A percentile compares a stretch with the other conserved stretches of the same genome.
Conservation (phyloP, 2,113 vertebrate genomes). For the Amphiprion ocellaris region DNA sequence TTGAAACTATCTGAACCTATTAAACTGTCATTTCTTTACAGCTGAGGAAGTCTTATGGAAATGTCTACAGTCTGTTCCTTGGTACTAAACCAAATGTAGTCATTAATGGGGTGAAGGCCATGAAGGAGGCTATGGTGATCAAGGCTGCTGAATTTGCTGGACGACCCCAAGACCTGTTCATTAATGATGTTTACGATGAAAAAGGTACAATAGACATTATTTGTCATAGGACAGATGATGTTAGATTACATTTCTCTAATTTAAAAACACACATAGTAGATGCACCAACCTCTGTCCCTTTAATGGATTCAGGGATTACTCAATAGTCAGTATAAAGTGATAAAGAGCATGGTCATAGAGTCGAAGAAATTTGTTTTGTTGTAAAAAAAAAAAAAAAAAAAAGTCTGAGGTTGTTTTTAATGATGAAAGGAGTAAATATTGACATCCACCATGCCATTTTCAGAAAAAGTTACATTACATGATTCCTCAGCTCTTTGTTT, state of each 20-base stretch:
- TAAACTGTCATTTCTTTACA: conserved; percentile 36
- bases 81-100: conserved; percentile 71
- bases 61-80: conserved; percentile 78
- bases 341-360: too few species aligned
- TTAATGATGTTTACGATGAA: conserved; percentile 39
- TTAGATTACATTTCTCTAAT: too few species aligned
- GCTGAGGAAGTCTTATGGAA: conserved; percentile 77
- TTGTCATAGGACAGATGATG: neutral
- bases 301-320: neutral
- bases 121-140: conserved; percentile 78
- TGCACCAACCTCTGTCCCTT: neutral
- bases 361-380: neutral
- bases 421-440: too few species aligned
- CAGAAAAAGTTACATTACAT: neutral
- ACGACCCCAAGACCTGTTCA: conserved; percentile 76
- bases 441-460: too few species aligned
- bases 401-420: too few species aligned
- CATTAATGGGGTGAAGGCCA: conserved; percentile 67
- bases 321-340: neutral
- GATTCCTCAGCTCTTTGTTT: neutral
- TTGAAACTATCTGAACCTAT: too few species aligned
- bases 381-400: too few species aligned
- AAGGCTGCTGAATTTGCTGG: conserved; percentile 77
- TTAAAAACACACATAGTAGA: neutral
- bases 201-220: conserved; percentile 51